These are phyloP conservation scores for Chrysaora quinquecirrha DNA, from an alignment of 30 jellyfish, hydroid and myxozoan species.

Conservation along the genomic window DNA sequence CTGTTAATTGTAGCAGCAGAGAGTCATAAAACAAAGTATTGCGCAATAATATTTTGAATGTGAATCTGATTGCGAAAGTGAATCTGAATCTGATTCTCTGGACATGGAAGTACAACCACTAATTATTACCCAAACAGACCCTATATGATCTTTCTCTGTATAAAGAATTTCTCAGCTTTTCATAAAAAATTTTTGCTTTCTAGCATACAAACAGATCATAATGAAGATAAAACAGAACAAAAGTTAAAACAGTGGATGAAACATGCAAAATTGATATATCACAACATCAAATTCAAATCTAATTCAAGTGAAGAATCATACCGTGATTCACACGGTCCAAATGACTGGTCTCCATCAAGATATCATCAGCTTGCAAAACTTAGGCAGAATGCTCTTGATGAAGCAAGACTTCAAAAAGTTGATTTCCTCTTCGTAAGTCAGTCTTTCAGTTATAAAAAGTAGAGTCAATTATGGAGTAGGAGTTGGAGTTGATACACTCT, in stretches of 20 bases:
- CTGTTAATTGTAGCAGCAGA: no score
- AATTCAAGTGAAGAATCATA: conserved; percentile 49
- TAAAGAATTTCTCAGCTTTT: background rate
- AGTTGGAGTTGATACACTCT: no score
- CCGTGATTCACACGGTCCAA: conserved; percentile 75
- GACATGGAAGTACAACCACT: no score
- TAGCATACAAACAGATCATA: conserved; percentile 97
- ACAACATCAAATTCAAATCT: conserved; percentile 25
- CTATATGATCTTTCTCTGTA: no score
- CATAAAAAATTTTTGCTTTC: background rate
- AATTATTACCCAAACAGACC: no score
- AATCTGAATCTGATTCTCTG: no score
- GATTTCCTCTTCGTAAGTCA: conserved; percentile 85
- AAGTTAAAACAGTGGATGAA: conserved; percentile 72
- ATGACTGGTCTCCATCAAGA: conserved; percentile 76
- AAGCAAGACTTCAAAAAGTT: conserved; percentile 78
- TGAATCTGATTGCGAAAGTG: no score
- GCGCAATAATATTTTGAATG: no score
- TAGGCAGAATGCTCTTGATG: conserved; percentile 84
- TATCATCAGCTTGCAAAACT: conserved; percentile 47
- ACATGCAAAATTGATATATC: conserved; percentile 72
- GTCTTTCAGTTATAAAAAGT: no score
- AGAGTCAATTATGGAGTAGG: no score
- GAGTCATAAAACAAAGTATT: no score
- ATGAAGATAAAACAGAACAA: conserved; percentile 87